Evolutionary conservation across 2,113 vertebrate genomes (phyloP).

Genomic region (Sterna hirundo): DNA sequence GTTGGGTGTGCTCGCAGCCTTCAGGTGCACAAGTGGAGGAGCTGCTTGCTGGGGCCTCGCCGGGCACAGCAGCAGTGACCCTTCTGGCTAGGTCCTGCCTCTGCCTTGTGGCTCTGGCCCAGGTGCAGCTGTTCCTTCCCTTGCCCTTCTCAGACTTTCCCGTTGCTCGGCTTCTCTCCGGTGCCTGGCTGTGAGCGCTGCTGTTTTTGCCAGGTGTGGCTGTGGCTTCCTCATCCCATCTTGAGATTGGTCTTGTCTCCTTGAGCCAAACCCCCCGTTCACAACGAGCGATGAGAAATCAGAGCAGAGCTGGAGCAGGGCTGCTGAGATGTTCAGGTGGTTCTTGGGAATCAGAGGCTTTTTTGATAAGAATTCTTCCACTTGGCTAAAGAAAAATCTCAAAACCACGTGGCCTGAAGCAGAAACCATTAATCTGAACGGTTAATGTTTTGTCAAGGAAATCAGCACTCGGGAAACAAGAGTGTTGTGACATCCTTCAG

Average conservation of each 20-base stretch:
- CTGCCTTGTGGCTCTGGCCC: not conserved
- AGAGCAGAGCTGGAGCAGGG: not conserved
- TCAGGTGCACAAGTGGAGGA: not conserved
- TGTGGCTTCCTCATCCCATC: not conserved
- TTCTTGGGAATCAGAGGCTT: not conserved
- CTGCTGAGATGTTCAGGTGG: not conserved
- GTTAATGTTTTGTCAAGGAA: not conserved
- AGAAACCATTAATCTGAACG: not conserved
- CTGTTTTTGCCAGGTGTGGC: not conserved
- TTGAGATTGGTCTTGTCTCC: not conserved
- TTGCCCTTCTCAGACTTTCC: not conserved
- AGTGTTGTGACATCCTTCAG: not conserved
- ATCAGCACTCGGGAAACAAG: not conserved
- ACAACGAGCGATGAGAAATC: not conserved
- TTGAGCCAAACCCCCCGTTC: not conserved
- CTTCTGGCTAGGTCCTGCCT: not conserved
- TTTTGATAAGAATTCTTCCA: not conserved
- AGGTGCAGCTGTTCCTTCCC: not conserved
- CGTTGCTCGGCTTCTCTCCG: not conserved
- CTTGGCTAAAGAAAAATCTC: not conserved
- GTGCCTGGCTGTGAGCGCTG: not conserved
- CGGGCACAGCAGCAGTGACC: not conserved
- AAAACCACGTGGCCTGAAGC: not conserved
- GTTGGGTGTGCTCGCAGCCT: not conserved
- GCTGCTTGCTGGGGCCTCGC: not conserved